Conservation (phyloP, 1,140 invertebrate species). For the Drosophila malerkotliana region DNA sequence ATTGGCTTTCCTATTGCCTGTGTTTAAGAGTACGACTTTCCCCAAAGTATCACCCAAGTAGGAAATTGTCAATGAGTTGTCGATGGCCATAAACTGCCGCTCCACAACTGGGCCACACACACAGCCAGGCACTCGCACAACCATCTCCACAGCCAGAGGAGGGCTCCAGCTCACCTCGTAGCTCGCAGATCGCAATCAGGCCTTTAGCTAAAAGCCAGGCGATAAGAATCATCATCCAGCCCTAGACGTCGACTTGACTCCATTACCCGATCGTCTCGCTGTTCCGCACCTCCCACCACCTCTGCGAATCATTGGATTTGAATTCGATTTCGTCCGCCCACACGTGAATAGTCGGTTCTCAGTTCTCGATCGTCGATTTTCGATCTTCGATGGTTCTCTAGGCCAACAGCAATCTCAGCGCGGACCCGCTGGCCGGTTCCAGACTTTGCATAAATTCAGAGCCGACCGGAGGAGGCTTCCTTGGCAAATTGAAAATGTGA, state of each 20-base stretch:
- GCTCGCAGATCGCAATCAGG: constrained; percentile 35
- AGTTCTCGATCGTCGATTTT: constrained; percentile 13
- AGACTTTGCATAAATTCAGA: constrained; percentile 73
- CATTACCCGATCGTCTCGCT: constrained; percentile 25
- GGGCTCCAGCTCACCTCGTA: constrained; percentile 10
- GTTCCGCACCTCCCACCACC: constrained; percentile 30
- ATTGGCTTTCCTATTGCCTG: constrained; percentile 52
- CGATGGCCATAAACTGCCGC: constrained; percentile 33
- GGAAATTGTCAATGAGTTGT: constrained; percentile 76
- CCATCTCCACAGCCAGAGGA: neutral
- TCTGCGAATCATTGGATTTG: constrained; percentile 22
- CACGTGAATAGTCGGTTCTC: constrained; percentile 36
- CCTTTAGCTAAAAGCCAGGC: constrained; percentile 69
- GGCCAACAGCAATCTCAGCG: constrained; percentile 75
- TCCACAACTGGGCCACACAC: constrained; percentile 65
- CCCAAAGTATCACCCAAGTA: constrained; percentile 70
- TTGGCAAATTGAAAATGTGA: constrained; percentile 79
- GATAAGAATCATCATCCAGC: constrained; percentile 70
- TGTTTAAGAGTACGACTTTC: constrained; percentile 61
- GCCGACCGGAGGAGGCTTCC: constrained; percentile 36
- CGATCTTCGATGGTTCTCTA: constrained; percentile 60
- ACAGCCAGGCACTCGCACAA: neutral
- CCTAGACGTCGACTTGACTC: constrained; percentile 51
- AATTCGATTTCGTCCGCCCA: constrained; percentile 78
- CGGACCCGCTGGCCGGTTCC: neutral